Conservation (phyloP, 2,797 vertebrate genomes). For the Poecilia gillii region DNA sequence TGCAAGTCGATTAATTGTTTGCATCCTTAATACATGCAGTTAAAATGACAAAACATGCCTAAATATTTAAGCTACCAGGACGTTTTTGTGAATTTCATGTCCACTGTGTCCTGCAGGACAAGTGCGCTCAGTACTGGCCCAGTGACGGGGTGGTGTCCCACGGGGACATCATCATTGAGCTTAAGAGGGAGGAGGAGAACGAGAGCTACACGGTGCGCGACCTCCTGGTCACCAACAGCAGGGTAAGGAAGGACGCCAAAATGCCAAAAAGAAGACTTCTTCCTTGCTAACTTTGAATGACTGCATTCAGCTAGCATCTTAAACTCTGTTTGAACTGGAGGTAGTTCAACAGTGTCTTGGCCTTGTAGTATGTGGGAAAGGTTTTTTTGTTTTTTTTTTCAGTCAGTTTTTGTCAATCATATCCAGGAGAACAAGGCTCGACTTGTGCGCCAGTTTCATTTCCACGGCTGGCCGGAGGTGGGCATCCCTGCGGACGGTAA, state of each 20-base stretch:
- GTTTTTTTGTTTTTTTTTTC: neutral
- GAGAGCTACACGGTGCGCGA: conserved; percentile 97
- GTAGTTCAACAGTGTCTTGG: neutral
- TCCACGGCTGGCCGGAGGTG: conserved; percentile 98
- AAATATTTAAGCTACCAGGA: neutral
- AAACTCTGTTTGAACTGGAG: neutral
- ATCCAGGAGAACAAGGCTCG: conserved; percentile 95
- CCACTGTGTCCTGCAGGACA: conserved; percentile 83
- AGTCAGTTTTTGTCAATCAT: neutral
- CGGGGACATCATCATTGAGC: conserved; percentile 93
- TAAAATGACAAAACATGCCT: neutral
- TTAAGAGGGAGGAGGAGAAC: conserved; percentile 95
- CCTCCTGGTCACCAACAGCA: conserved; percentile 93
- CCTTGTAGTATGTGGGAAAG: neutral
- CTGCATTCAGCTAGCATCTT: neutral
- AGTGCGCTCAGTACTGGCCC: conserved; percentile 97
- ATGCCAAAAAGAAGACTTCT: neutral
- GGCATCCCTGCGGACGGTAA: conserved; percentile 95
- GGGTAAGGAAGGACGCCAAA: conserved; percentile 78
- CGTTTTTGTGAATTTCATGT: neutral
- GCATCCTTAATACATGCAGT: neutral
- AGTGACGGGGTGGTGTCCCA: conserved; percentile 88
- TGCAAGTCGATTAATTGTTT: too few relatives aligned
- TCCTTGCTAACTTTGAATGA: neutral
- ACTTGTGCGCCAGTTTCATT: conserved; percentile 95